Evolutionary conservation across 2,888 invertebrate species (phyloP), one percentile per base, ranked within the genome.

Genomic region (Lepetodrilus schrolli): DNA sequence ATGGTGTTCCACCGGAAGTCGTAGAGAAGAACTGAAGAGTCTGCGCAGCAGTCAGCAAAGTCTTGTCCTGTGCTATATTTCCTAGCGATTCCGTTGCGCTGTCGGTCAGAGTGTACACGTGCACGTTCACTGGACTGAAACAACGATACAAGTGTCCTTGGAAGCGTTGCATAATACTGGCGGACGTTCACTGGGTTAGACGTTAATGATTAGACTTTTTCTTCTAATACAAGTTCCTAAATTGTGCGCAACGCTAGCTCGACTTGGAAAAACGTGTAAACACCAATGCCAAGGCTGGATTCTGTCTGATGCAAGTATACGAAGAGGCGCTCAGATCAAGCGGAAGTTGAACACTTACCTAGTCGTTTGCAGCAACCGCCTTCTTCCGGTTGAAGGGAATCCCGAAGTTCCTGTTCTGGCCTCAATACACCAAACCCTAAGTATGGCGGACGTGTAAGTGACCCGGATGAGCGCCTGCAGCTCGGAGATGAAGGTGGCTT

Each of bases 401-500:
- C 26, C 65, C 7, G 75, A 58, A 4, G 74, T 72, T 0, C 78
- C 78, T 5, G 26, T 70, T 7, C 75, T 51, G 37, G 81, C 82
- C 26, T 72, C 50, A 7, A 84, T 70, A 75, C 87, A 87, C 84
- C 84, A 86, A 7, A 84, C 74, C 51, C 82, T 79, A 2, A 83
- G 80, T 8, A 75, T 30, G 13, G 84, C 76, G 1, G 75, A 72
- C 5, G 81, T 72, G 71, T 82, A 83, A 0, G 66, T 79, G 13
- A 58, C 72, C 48, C 72, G 74, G 30, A 83, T 77, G 3, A 84
- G 73, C 0, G 80, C 70, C 26, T 81, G 83, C 0, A 87, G 75
- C 69, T 83, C 81, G 17, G 74, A 70, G 2, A 83, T 48, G 65
- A 86, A 87, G 0, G 76, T 78, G 10, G 75, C 47, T 66, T 83